Base-by-base conservation (phyloP, 2,888 invertebrate genomes). In the Seladonia tumulorum region DNA sequence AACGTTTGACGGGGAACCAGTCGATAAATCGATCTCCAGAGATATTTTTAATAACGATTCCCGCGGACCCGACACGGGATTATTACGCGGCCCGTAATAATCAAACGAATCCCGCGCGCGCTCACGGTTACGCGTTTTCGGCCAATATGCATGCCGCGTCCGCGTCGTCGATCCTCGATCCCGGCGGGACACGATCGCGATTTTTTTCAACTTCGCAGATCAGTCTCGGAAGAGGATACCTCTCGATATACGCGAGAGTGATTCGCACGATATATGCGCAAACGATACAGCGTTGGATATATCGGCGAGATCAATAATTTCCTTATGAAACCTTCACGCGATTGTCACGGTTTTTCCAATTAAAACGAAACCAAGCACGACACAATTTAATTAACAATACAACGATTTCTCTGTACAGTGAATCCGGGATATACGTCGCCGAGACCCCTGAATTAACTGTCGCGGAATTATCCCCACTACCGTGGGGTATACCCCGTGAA, bases 21-120 rank as follows among this genome's bases (percentile, higher is more conserved):
- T 42, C 81, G 81, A 84, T 84, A 84, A 84, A 84, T 84, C 84
- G 83, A 83, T 77, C 60, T 63, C 45, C 8, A 3, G 8, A 70
- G 89, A 79, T 83, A 78, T 79, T 88, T 85, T 85, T 85, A 83
- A 76, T 76, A 66, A 42, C 72, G 68, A 76, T 79, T 57, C 45
- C 39, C 66, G 29, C 66, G 66, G 18, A 66, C 10, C 66, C 66
- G 66, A 29, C 25, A 22, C 66, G 1, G 66, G 35, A 66, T 63
- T 63, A 63, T 63, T 63, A 63, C 60, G 29, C 60, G 60, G 60
- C 14, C 60, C 60, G 60, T 16, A 63, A 63, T 63, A 16, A 63
- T 29, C 60, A 8, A 35, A 78, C 47, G 45, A 66, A 83, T 68
- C 78, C 75, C 57, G n/a, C n/a, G n/a, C n/a, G n/a, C n/a, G 53